Base-by-base conservation (phyloP, 2,888 invertebrate species). In the Colletes collaris region DNA sequence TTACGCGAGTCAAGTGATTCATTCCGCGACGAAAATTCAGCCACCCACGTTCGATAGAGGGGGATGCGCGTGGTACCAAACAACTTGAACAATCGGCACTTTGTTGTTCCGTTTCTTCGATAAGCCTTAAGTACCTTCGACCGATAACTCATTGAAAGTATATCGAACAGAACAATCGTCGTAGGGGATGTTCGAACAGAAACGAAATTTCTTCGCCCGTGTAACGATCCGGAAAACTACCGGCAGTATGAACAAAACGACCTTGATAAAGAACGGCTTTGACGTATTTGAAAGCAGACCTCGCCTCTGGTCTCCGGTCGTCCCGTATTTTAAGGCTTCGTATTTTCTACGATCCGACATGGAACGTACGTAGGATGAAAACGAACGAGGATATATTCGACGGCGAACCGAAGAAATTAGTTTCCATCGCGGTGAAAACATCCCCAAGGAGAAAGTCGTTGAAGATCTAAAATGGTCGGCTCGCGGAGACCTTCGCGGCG, bases 301-400 rank as follows among this genome's bases (percentile, higher is more conserved):
- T n/a, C 13, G 13, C 4, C 50, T 13, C 50, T 50, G 50, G 50
- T 50, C 13, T 50, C n/a, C 50, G 50, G 13, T 50, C 59, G 59
- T 60, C 19, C 8, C 19, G 59, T 44, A 60, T 60, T 60, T 60
- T 60, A 60, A 60, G 59, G 59, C 19, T 19, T 60, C 59, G 19
- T 59, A 60, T 60, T 16, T 0, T 6, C 19, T 10, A 16, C 59
- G 44, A 59, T 59, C 5, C 59, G 4, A 10, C 59, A 40, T n/a
- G 59, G 16, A 40, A 2, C 16, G 16, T 10, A 4, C 8, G 58
- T 58, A n/a, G 40, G 16, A 62, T 46, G 62, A 44, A 49, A 62
- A 62, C 62, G 62, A 27, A 27, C 46, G 46, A 11, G 49, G 13
- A 50, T 40, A 40, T 40, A 40, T n/a, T 37, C 35, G n/a, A 35